Evolutionary conservation across 1,140 invertebrate genomes (phyloP).

Genomic region (Drosophila lacteicornis): DNA sequence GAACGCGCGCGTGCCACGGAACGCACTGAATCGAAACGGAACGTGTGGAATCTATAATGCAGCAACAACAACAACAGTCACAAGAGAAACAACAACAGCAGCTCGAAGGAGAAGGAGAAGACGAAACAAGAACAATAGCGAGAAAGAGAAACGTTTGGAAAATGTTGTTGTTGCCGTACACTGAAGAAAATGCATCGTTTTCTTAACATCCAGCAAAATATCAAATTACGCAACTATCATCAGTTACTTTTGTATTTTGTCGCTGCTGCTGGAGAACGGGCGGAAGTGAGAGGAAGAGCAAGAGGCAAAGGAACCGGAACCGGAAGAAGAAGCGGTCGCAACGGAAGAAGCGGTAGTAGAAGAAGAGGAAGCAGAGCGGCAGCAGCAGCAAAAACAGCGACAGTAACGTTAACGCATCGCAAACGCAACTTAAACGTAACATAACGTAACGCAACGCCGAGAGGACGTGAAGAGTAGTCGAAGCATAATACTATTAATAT

Average conservation of each 20-base stretch:
- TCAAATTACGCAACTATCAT: conserved; percentile 84
- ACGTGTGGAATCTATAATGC: conserved; percentile 51
- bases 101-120: background rate
- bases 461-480: conserved; percentile 37
- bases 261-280: conserved; percentile 71
- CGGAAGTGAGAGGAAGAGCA: conserved; percentile 46
- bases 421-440: conserved; percentile 47
- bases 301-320: conserved; percentile 29
- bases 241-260: conserved; percentile 84
- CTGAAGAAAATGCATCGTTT: conserved; percentile 83
- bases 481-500: conserved; percentile 45
- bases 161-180: conserved; percentile 73
- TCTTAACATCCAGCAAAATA: conserved; percentile 84
- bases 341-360: conserved; percentile 16
- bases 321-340: conserved; percentile 30
- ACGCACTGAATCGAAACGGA: conserved; percentile 58
- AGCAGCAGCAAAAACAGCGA: conserved; percentile 27
- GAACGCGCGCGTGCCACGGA: conserved; percentile 54
- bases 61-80: conserved; percentile 9
- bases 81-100: conserved; percentile 9
- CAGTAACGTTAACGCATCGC: conserved; percentile 13
- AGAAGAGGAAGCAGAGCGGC: conserved; percentile 32
- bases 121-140: conserved; percentile 21
- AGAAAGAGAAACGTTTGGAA: conserved; percentile 28
- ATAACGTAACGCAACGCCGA: conserved; percentile 46